Base-by-base conservation (phyloP, 2,888 invertebrate genomes). In the Campaea margaritaria region DNA sequence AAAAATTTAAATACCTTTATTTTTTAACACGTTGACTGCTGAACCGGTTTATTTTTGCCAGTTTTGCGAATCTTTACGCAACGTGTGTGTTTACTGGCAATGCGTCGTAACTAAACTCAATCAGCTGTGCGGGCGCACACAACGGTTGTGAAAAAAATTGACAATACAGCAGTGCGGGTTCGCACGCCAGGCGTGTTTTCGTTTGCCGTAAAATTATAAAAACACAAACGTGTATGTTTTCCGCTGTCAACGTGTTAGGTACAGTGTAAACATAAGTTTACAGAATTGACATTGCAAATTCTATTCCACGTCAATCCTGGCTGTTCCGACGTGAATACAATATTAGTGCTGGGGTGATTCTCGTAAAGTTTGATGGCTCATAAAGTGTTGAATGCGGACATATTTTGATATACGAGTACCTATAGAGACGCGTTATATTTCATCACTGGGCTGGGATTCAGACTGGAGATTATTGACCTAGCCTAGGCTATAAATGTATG, bases 281-380 rank as follows among this genome's bases (percentile, higher is more conserved):
- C 4, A 13, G 5, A 36, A 36, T n/a, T 28, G 28, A 15, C n/a
- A 39, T 36, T 46, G 31, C 15, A 53, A 53, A 28, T 44, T 45
- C 27, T 15, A 45, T 39, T n/a, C 15, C 2, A 15, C 46, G 44
- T 34, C n/a, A 53, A 46, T 43, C 45, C 15, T 10, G 45, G 44
- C 38, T 39, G 39, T 61, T 56, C 44, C 44, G 43, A 42, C 38
- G 39, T 49, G 53, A 16, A 41, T 45, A 56, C 56, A 52, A 61
- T 57, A 62, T 62, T 57, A 45, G 45, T 28, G 44, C 36, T 44
- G 28, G 52, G 38, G 28, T 36, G 38, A 52, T 45, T 53, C 47
- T 49, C 61, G 38, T 62, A 62, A 62, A 62, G 36, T 62, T 53
- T 52, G 49, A 62, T 62, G 14, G 49, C 21, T 57, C 61, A 34